Conservation (phyloP, 1,140 invertebrate species). For the Muscidifurax raptorellus region DNA sequence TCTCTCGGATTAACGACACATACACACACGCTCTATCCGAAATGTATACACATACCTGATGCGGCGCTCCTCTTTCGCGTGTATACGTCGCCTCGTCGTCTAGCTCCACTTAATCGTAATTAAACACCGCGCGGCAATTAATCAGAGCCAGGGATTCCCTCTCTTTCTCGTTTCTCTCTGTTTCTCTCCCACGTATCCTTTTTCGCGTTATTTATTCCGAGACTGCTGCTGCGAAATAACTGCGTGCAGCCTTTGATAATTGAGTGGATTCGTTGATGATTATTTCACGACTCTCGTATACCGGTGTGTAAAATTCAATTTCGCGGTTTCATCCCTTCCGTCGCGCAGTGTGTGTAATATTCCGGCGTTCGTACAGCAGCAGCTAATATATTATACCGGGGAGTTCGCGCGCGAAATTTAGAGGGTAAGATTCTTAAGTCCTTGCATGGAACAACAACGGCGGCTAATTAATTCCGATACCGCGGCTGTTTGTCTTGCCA, state of each 20-base stretch:
- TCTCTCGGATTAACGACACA: constrained; percentile 49
- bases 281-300: too few relatives aligned
- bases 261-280: too few relatives aligned
- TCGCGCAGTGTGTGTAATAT: too few relatives aligned
- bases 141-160: constrained; percentile 49
- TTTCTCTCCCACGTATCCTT: background rate
- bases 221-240: background rate
- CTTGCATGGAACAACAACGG: background rate
- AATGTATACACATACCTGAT: background rate
- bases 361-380: too few relatives aligned
- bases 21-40: background rate
- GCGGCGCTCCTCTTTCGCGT: background rate
- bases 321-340: too few relatives aligned
- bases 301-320: too few relatives aligned
- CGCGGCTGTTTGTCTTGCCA: too few relatives aligned
- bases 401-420: background rate
- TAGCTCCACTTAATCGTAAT: constrained; percentile 60
- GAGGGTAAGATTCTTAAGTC: background rate
- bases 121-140: constrained; percentile 59
- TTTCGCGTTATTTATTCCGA: constrained; percentile 16
- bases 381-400: background rate
- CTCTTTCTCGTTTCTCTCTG: background rate
- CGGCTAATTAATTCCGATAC: background rate
- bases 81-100: background rate
- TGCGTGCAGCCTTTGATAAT: background rate